Evolutionary conservation across 64 coral and sea anemone genomes (phyloP).

Genomic region (Actinia tenebrosa): DNA sequence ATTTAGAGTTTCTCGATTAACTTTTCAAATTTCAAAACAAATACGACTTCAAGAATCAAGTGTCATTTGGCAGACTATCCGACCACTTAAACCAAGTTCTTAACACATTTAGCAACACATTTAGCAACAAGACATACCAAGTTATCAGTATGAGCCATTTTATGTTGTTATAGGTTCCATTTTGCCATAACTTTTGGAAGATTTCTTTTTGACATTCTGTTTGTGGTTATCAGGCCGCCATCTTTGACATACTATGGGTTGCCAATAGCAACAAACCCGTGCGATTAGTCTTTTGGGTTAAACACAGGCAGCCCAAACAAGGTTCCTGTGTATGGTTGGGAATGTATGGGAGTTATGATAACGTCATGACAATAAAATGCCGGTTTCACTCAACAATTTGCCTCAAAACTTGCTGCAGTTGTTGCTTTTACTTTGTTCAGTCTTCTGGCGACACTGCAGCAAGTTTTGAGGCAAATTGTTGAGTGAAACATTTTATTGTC

Average conservation of each 20-base stretch:
- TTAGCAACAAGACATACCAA: neutral
- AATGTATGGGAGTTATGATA: no score
- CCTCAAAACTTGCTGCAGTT: no score
- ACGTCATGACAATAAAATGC: no score
- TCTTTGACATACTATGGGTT: neutral
- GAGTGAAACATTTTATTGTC: no score
- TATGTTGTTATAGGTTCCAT: neutral
- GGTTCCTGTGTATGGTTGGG: no score
- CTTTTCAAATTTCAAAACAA: neutral
- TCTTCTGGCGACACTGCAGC: no score
- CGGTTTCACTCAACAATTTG: no score
- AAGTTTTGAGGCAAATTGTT: no score
- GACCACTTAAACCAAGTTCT: neutral
- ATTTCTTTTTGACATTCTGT: neutral
- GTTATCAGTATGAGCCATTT: constrained; percentile 8
- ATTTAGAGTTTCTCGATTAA: neutral
- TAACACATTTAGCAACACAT: neutral
- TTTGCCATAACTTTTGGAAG: neutral
- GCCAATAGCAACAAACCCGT: constrained; percentile 16
- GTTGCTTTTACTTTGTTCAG: no score
- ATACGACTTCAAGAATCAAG: neutral
- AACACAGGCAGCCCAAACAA: no score
- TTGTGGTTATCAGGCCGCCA: neutral
- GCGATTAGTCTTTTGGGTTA: neutral
- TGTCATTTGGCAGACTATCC: neutral